Evolutionary conservation across 2,888 invertebrate genomes (phyloP).

Genomic region (Pseudococcus viburni): DNA sequence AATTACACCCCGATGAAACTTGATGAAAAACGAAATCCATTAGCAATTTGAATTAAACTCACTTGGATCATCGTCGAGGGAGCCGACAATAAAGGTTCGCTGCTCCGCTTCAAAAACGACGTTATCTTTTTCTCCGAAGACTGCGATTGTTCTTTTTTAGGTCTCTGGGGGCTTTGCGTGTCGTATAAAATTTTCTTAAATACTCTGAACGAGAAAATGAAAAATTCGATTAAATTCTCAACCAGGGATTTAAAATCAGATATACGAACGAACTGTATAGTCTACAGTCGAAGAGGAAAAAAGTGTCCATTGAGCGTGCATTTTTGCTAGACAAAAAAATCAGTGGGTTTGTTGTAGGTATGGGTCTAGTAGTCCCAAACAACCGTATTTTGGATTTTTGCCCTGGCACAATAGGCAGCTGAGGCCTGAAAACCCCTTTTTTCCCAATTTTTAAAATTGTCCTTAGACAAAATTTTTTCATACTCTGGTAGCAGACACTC

Average conservation of each 20-base stretch:
- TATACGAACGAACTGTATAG: too few relatives aligned
- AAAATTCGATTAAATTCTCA: neutral
- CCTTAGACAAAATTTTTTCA: too few relatives aligned
- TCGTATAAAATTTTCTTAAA: constrained; percentile 90
- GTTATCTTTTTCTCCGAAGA: constrained; percentile 74
- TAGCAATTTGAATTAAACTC: constrained; percentile 69
- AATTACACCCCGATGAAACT: constrained; percentile 29
- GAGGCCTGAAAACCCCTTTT: too few relatives aligned
- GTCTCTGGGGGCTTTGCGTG: constrained; percentile 88
- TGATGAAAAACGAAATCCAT: neutral
- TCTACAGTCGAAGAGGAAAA: too few relatives aligned
- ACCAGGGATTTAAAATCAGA: neutral
- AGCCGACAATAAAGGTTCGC: constrained; percentile 89
- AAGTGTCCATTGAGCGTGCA: too few relatives aligned
- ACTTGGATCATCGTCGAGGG: constrained; percentile 92
- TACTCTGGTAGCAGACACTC: too few relatives aligned
- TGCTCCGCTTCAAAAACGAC: constrained; percentile 89
- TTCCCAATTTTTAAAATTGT: too few relatives aligned
- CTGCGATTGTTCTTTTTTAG: constrained; percentile 86
- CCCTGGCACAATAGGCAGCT: too few relatives aligned
- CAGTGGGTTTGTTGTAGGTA: too few relatives aligned
- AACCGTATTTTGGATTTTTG: too few relatives aligned
- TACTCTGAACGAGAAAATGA: constrained; percentile 74
- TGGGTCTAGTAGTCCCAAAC: too few relatives aligned
- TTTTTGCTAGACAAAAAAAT: neutral